Percentiles rank a stretch among this genome's conserved stretches.
Conservation (phyloP, 2,797 vertebrate species). For the Diplodus puntazzo region DNA sequence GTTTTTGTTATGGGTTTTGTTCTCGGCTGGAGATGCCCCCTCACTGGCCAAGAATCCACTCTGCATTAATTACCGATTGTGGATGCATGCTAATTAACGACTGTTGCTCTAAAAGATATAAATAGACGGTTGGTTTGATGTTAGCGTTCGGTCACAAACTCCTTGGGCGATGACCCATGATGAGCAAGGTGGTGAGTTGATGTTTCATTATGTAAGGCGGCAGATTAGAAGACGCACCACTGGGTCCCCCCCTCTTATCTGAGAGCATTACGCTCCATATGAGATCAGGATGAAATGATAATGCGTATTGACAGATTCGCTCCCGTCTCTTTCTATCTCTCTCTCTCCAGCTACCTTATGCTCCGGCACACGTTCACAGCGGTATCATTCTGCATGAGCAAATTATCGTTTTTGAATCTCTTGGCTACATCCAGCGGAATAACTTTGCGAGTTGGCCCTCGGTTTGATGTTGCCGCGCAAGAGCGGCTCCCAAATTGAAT, state of each 20-base stretch:
- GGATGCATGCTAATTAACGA: conserved; percentile 63
- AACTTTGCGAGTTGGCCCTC: conserved; percentile 29
- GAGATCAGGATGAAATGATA: conserved; percentile 62
- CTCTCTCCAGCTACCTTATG: conserved; percentile 36
- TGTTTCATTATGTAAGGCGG: conserved; percentile 58
- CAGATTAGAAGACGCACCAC: conserved; percentile 53
- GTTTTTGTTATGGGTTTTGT: conserved; percentile 31
- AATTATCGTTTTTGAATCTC: conserved; percentile 50
- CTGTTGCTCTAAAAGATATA: conserved; percentile 53
- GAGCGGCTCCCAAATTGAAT: conserved; percentile 57
- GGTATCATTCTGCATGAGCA: conserved; percentile 60
- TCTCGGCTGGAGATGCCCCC: conserved; percentile 31
- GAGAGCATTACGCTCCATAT: conserved; percentile 33
- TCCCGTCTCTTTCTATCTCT: conserved; percentile 23
- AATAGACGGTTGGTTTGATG: conserved; percentile 59
- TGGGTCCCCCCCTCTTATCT: conserved; percentile 41
- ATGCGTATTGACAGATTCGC: conserved; percentile 62
- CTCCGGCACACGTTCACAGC: conserved; percentile 56
- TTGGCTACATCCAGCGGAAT: conserved; percentile 37
- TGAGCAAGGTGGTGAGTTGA: conserved; percentile 54
- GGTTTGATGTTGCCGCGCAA: conserved; percentile 38
- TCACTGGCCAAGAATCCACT: conserved; percentile 46
- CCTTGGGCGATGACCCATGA: conserved; percentile 62
- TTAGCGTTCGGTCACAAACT: conserved; percentile 37
- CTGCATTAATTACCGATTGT: conserved; percentile 65